These are phyloP conservation scores for Didymodactylos carnosus DNA, from an alignment of 2,888 invertebrate species.

Conservation along the genomic window DNA sequence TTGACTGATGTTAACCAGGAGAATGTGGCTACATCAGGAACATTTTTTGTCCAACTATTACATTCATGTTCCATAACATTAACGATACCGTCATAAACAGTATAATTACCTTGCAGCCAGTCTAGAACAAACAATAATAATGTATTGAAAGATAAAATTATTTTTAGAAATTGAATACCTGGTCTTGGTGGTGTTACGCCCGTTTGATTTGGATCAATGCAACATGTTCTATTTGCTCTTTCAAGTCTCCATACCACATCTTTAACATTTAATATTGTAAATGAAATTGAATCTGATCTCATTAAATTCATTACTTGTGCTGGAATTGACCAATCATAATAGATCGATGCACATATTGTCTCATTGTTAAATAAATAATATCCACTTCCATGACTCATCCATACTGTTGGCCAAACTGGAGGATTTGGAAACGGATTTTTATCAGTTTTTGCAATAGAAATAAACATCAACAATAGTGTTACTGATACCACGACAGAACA, in stretches of 20 bases:
- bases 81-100: not conserved
- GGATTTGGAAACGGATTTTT: too few species aligned
- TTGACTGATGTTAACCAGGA: not conserved
- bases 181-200: not conserved
- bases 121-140: too few species aligned
- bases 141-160: too few species aligned
- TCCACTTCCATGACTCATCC: not conserved
- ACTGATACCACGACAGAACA: too few species aligned
- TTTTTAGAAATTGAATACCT: not conserved
- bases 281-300: not conserved
- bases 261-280: not conserved
- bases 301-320: not conserved
- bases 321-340: not conserved
- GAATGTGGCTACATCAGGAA: not conserved
- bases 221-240: not conserved
- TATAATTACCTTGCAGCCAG: not conserved
- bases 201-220: not conserved
- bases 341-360: not conserved
- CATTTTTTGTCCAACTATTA: not conserved
- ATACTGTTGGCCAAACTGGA: not conserved
- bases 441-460: too few species aligned
- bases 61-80: not conserved
- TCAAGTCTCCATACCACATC: not conserved
- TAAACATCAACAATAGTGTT: too few species aligned
- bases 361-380: not conserved